phyloP scores from a whole-genome alignment of 2,113 vertebrate genomes.

The Tragelaphus scriptus region DNA sequence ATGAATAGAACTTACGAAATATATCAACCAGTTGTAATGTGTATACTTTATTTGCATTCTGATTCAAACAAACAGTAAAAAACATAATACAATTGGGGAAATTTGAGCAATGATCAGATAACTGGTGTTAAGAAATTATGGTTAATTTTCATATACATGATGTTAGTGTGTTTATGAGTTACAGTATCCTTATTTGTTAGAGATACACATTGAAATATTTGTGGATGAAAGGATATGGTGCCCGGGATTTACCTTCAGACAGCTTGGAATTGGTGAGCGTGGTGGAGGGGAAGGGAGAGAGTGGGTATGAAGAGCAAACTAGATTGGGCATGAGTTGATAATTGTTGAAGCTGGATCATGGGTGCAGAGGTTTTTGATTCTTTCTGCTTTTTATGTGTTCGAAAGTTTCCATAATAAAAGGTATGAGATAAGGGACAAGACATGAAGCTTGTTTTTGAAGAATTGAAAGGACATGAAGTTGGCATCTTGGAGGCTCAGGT shows the following conservation, averaged over 20 bases:
- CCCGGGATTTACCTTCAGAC: not conserved
- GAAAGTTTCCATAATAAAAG: not conserved
- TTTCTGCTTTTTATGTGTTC: not conserved
- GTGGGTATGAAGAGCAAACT: not conserved
- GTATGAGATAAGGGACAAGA: not conserved
- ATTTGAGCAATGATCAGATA: not conserved
- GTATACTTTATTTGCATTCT: not conserved
- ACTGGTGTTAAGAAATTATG: not conserved
- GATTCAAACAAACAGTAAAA: not conserved
- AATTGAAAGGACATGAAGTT: not conserved
- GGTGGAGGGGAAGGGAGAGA: not conserved
- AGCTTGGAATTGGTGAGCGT: fast-evolving
- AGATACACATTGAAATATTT: not conserved
- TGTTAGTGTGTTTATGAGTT: not conserved
- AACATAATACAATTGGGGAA: not conserved
- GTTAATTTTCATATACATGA: not conserved
- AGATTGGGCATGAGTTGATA: not conserved
- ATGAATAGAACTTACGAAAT: not conserved
- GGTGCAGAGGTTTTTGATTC: not conserved
- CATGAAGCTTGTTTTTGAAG: not conserved
- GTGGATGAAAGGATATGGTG: not conserved
- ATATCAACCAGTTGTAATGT: not conserved
- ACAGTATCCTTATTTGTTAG: not conserved
- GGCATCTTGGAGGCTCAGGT: not conserved
- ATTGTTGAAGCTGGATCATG: not conserved